phyloP scores from a whole-genome alignment of 2,888 invertebrate species.

The Catocala nupta region DNA sequence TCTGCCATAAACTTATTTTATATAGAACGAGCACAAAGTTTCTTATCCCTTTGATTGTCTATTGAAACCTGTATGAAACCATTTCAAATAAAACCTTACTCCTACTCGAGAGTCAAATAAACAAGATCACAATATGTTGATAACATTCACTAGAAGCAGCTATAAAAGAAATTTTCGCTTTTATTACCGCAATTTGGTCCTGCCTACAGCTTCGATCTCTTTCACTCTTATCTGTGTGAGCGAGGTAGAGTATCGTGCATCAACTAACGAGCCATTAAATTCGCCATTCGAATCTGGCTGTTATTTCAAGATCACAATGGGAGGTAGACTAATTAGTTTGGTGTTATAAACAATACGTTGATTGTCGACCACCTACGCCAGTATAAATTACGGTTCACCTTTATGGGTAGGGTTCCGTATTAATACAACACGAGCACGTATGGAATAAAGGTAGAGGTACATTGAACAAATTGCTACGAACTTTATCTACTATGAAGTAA shows the following conservation, averaged over 20 bases:
- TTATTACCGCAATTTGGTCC: conserved; percentile 17
- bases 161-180: conserved; percentile 24
- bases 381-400: conserved; percentile 39
- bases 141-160: conserved; percentile 24
- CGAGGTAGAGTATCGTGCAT: conserved; percentile 29
- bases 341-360: conserved; percentile 46
- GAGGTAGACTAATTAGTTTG: conserved; percentile 44
- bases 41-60: conserved; percentile 2
- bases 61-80: conserved; percentile 6
- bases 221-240: conserved; percentile 10
- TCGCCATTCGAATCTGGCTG: conserved; percentile 40
- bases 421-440: conserved; percentile 6
- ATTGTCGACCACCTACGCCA: conserved; percentile 34
- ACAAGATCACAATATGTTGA: conserved; percentile 22
- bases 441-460: conserved; percentile 16
- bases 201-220: conserved; percentile 1
- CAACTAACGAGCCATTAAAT: conserved; percentile 53
- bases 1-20: conserved; percentile 8
- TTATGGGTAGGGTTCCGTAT: conserved; percentile 25
- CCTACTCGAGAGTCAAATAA: conserved; percentile 9
- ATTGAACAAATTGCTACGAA: conserved; percentile 4
- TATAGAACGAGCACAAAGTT: neutral
- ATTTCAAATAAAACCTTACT: conserved; percentile 15
- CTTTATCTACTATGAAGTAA: conserved; percentile 4
- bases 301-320: conserved; percentile 50